Evolutionary conservation across 2,113 vertebrate species (phyloP), one percentile per base, ranked within the genome.

Genomic region (Struthidea cinerea): DNA sequence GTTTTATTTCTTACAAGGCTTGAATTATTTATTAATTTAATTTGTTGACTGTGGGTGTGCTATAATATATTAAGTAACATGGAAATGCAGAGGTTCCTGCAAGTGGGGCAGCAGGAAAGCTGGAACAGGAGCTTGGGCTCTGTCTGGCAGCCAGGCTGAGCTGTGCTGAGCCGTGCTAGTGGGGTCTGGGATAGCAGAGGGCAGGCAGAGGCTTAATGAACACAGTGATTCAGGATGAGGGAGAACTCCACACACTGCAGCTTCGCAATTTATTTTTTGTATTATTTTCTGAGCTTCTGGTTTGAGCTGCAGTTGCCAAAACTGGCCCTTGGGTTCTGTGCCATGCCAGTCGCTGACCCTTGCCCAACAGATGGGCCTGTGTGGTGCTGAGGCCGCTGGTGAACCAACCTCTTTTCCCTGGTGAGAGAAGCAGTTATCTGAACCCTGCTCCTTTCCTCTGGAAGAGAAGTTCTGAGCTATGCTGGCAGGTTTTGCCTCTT

Each of bases 1-100:
- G 3, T 85, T 93, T 96, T 90, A 53, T 96, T 94, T 95, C 88
- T 91, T 78, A 71, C 10, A 81, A 97, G 95, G 87, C 92, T 87
- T 93, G 93, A 97, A 96, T 97, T 96, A 93, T 96, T 96, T 96
- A 95, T 95, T 93, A 80, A 85, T 93, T 96, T 94, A 90, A 89
- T 89, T 81, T 84, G 50, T 89, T 90, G 82, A 80, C 87, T 90
- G 79, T 95, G 93, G 80, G 87, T 77, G 80, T 95, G 94, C 69
- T 50, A 63, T 91, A 93, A 81, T 93, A 24, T 64, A 46, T 57
- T 49, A 91, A 91, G 69, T 81, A 78, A 78, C 20, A 14, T 94
- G 93, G 92, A 88, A 91, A 80, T 86, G 90, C 89, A 86, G 93
- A 71, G 71, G 85, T 77, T 88, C 56, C 79, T 28, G 47, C 61